Conservation (phyloP, 2,797 vertebrate genomes). For the Acanthurus leucopareius region DNA sequence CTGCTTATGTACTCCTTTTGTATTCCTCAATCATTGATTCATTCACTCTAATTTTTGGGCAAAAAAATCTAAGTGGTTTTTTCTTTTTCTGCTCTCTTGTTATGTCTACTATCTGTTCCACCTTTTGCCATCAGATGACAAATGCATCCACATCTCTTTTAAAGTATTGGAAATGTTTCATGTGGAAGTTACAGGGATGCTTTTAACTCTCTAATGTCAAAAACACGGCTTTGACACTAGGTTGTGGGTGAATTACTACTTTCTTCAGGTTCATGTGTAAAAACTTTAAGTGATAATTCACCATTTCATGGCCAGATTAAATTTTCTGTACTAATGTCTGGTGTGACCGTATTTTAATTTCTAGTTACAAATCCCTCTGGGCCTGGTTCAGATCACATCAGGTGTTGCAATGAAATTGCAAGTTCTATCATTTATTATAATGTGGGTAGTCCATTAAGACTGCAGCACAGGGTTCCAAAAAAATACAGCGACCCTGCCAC, state of each 20-base stretch:
- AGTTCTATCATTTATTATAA: too few relatives aligned
- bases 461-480: too few relatives aligned
- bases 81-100: conserved; percentile 32
- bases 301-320: not conserved
- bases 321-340: not conserved
- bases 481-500: too few relatives aligned
- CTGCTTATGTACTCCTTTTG: conserved; percentile 14
- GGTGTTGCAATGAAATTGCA: too few relatives aligned
- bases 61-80: not conserved
- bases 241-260: not conserved
- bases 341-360: not conserved
- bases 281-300: not conserved
- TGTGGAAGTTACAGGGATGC: conserved; percentile 1
- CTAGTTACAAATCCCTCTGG: not conserved
- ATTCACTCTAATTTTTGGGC: not conserved
- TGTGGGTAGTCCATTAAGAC: too few relatives aligned
- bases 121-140: conserved; percentile 2
- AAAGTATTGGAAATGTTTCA: not conserved
- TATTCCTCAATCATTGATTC: conserved; percentile 8
- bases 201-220: not conserved
- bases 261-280: not conserved
- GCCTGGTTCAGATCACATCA: too few relatives aligned
- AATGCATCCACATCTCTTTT: conserved; percentile 9
- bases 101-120: conserved; percentile 16
- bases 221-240: not conserved